These are phyloP conservation scores for Pollachius pollachius DNA, from an alignment of 2,113 vertebrate genomes.

Conservation along the genomic window DNA sequence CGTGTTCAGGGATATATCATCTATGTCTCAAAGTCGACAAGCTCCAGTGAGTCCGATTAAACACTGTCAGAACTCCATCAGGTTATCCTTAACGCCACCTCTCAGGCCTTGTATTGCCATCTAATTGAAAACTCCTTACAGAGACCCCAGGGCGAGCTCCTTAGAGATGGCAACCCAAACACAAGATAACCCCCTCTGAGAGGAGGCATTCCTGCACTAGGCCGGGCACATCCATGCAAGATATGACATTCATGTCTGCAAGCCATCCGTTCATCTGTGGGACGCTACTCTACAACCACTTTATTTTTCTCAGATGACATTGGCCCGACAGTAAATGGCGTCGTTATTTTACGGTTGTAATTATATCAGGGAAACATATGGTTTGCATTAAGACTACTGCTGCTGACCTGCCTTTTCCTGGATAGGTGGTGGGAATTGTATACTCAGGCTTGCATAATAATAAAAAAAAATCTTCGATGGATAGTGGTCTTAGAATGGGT, in stretches of 20 bases:
- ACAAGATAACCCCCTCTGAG: constrained; percentile 21
- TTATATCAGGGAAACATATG: constrained; percentile 30
- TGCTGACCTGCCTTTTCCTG: constrained; percentile 30
- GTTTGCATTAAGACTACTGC: constrained; percentile 31
- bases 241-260: constrained; percentile 14
- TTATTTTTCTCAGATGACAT: constrained; percentile 1
- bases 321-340: background rate
- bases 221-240: constrained; percentile 27
- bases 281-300: background rate
- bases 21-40: too few species aligned
- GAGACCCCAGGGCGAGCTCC: constrained; percentile 19
- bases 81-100: constrained; percentile 7
- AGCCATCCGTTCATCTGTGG: constrained; percentile 24
- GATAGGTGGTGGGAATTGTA: constrained; percentile 31
- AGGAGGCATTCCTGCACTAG: constrained; percentile 46
- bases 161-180: constrained; percentile 30
- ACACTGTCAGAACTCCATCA: background rate
- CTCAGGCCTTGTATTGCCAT: constrained; percentile 9
- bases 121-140: constrained; percentile 11
- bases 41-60: too few species aligned
- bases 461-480: constrained; percentile 36
- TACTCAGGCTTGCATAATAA: constrained; percentile 20
- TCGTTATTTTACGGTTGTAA: constrained; percentile 8
- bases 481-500: constrained; percentile 8
- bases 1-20: too few species aligned